Base-by-base conservation (phyloP, 2,113 vertebrate genomes). In the Misgurnus mizolepis region DNA sequence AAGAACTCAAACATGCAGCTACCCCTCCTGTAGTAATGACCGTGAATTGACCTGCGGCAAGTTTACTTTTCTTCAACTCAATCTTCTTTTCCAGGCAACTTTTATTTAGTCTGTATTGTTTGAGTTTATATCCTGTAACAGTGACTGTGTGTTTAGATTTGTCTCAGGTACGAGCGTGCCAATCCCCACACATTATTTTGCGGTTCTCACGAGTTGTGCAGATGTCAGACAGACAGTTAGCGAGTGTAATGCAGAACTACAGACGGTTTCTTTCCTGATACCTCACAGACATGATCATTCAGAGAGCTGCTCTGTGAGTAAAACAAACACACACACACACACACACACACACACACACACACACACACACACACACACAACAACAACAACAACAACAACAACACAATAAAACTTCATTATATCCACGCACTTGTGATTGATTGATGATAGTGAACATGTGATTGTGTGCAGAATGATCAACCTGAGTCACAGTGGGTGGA, bases 181-280 rank as follows among this genome's bases (percentile, higher is more conserved):
- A 0, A 2, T 93, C 3, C 93, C 93, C 8, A 92, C 93, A 0
- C 93, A 94, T 85, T 93, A 88, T 85, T 94, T 92, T 14, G 80
- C 43, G 2, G 84, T 94, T 14, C 0, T 94, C 45, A 83, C 86
- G 14, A 92, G 91, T 87, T 94, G 93, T 41, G 41, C 3, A 1
- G 43, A 93, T 49, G 22, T 75, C 0, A 7, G 75, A 6, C 41
- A 66, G 1, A 0, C 79, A 0, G 82, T 87, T 14, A 56, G 0
- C 0, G 3, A 55, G 40, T 93, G 93, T 15, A 3, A 0, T 0
- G 71, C 53, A 0, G 70, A 86, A 40, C 80, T 93, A 6, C 82
- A 89, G 76, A 88, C 89, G 0, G 81, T 88, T 0, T 89, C 88
- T 6, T 93, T 94, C 80, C 69, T 93, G 34, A 43, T 93, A 3